phyloP scores from a whole-genome alignment of 2,888 invertebrate species.

The Athrips mouffetella region DNA sequence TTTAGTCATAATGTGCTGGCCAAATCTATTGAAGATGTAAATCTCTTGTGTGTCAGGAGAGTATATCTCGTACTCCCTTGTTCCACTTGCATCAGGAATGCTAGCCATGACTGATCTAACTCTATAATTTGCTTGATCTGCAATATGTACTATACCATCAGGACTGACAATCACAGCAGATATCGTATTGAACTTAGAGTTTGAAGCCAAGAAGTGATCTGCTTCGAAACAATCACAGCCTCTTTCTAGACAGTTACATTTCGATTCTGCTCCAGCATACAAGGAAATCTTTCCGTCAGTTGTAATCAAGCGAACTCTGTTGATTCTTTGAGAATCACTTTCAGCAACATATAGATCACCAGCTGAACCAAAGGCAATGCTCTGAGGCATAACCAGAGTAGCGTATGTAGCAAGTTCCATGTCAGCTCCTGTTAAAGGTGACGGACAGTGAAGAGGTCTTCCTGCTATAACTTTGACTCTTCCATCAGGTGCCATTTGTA shows the following conservation, averaged over 20 bases:
- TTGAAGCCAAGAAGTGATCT: constrained; percentile 93
- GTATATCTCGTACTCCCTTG: constrained; percentile 94
- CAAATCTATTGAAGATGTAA: constrained; percentile 95
- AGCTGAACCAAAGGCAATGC: constrained; percentile 94
- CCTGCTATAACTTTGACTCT: constrained; percentile 96
- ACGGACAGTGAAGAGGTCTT: constrained; percentile 93
- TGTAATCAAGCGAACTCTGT: constrained; percentile 92
- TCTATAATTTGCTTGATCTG: constrained; percentile 95
- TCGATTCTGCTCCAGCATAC: constrained; percentile 96
- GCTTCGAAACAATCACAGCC: constrained; percentile 96
- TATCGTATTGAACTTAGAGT: constrained; percentile 95
- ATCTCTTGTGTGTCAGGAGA: constrained; percentile 97
- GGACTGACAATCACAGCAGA: constrained; percentile 95
- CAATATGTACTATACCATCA: constrained; percentile 95
- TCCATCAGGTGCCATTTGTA: constrained; percentile 94
- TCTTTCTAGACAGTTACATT: constrained; percentile 94
- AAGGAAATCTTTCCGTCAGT: constrained; percentile 95
- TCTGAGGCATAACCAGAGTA: constrained; percentile 94
- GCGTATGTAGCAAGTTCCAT: constrained; percentile 94
- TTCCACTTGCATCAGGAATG: constrained; percentile 90
- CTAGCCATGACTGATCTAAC: constrained; percentile 93
- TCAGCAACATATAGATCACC: constrained; percentile 97
- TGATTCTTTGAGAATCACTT: constrained; percentile 96
- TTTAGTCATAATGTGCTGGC: constrained; percentile 95
- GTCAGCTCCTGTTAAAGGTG: constrained; percentile 87